phyloP scores from a whole-genome alignment of 2,113 vertebrate species.

The Aldabrachelys gigantea region DNA sequence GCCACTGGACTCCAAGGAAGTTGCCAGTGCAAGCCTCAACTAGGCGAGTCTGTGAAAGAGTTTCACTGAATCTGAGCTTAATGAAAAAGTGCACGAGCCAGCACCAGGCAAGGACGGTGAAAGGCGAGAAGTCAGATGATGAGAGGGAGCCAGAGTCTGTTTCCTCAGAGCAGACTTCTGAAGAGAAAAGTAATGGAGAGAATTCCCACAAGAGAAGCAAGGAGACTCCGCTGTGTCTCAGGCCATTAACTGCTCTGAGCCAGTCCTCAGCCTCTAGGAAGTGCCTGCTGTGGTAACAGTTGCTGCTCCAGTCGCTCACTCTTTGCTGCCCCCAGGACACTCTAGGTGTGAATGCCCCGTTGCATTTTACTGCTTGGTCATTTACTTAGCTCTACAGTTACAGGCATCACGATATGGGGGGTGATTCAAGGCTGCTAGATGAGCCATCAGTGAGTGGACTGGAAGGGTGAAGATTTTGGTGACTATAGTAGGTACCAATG shows the following conservation, averaged over 20 bases:
- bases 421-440: neutral
- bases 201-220: neutral
- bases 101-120: too few species aligned
- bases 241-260: neutral
- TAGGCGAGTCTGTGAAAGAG: neutral
- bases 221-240: neutral
- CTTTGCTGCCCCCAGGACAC: neutral
- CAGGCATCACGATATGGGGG: neutral
- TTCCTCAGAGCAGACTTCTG: neutral
- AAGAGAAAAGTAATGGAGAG: neutral
- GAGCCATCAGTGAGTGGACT: neutral
- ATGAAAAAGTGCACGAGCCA: neutral
- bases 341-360: neutral
- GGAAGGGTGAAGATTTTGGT: neutral
- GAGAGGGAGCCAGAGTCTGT: neutral
- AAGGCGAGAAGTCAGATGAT: neutral
- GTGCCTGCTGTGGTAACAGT: neutral
- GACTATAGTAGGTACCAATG: neutral
- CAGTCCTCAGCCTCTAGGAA: neutral
- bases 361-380: neutral
- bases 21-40: neutral
- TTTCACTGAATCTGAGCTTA: neutral
- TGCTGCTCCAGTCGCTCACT: neutral
- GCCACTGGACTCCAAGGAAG: too few species aligned
- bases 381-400: neutral